Conservation (phyloP, 64 coral and sea anemone genomes). For the Montipora foliosa region DNA sequence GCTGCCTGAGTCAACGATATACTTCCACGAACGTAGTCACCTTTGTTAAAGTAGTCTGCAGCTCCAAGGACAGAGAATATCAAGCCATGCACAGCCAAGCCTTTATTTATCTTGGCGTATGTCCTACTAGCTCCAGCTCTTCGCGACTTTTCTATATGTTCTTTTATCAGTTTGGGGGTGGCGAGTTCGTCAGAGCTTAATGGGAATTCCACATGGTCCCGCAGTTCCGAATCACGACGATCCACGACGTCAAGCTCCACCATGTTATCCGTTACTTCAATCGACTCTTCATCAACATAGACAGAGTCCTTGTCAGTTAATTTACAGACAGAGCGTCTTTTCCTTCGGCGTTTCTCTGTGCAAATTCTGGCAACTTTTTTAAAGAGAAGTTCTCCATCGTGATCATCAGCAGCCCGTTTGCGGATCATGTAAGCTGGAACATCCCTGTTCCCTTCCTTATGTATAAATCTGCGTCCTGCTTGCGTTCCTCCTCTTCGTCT, state of each 20-base stretch:
- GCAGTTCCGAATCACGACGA: background rate
- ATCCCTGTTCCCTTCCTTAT: background rate
- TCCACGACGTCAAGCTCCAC: slow-evolving; percentile 54
- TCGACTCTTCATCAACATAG: background rate
- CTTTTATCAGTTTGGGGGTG: slow-evolving; percentile 36
- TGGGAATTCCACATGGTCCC: background rate
- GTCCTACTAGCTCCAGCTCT: slow-evolving; percentile 8
- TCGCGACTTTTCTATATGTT: slow-evolving; percentile 17
- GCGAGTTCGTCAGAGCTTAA: slow-evolving; percentile 12
- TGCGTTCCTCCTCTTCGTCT: background rate
- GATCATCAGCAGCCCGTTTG: slow-evolving; percentile 19
- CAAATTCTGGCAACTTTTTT: background rate
- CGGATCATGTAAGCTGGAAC: slow-evolving; percentile 45
- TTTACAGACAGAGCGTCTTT: slow-evolving; percentile 2
- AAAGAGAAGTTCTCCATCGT: slow-evolving; percentile 12
- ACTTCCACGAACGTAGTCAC: slow-evolving; percentile 45
- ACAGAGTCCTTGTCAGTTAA: background rate
- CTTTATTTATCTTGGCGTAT: slow-evolving; percentile 38
- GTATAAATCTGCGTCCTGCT: background rate
- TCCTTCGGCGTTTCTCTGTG: background rate
- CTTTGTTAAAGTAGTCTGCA: slow-evolving; percentile 25
- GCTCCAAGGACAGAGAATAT: slow-evolving; percentile 42
- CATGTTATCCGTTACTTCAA: background rate
- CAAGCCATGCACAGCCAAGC: slow-evolving; percentile 54
- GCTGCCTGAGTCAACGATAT: slow-evolving; percentile 38